Evolutionary conservation across 2,888 invertebrate species (phyloP).

Genomic region (Chrysina gloriosa): DNA sequence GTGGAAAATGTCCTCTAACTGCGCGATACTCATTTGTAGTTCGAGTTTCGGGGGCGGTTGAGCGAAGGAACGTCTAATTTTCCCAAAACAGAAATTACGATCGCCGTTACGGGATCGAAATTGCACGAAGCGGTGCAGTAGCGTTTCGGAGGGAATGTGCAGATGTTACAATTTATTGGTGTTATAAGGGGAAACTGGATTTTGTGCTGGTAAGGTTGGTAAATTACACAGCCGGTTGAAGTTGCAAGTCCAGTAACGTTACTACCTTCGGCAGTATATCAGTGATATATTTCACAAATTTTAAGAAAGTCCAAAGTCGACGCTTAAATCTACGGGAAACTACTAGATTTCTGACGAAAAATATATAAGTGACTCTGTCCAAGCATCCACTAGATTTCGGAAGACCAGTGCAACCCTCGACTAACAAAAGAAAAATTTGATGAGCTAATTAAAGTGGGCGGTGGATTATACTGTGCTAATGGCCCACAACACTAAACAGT

Average conservation of each 20-base stretch:
- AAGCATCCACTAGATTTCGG: too few species aligned
- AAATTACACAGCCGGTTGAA: background rate
- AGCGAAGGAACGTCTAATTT: constrained; percentile 24
- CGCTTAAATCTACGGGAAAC: too few species aligned
- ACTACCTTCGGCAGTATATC: too few species aligned
- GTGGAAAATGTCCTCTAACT: background rate
- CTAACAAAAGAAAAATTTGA: too few species aligned
- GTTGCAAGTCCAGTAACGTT: background rate
- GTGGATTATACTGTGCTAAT: too few species aligned
- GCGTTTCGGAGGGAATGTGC: constrained; percentile 6
- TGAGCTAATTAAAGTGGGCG: too few species aligned
- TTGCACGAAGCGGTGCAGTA: constrained; percentile 16
- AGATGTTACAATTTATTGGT: constrained; percentile 26
- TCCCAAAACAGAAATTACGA: constrained; percentile 20
- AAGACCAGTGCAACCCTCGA: too few species aligned
- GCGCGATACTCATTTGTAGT: constrained; percentile 21
- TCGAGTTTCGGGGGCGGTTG: background rate
- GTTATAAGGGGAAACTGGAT: background rate
- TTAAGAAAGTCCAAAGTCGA: too few species aligned
- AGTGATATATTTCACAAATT: too few species aligned
- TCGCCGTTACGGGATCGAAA: constrained; percentile 9
- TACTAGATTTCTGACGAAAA: too few species aligned
- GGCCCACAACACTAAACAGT: too few species aligned
- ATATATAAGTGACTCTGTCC: too few species aligned
- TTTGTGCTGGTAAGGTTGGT: background rate